Base-by-base conservation (phyloP, 2,797 vertebrate genomes). In the Mallotus villosus region DNA sequence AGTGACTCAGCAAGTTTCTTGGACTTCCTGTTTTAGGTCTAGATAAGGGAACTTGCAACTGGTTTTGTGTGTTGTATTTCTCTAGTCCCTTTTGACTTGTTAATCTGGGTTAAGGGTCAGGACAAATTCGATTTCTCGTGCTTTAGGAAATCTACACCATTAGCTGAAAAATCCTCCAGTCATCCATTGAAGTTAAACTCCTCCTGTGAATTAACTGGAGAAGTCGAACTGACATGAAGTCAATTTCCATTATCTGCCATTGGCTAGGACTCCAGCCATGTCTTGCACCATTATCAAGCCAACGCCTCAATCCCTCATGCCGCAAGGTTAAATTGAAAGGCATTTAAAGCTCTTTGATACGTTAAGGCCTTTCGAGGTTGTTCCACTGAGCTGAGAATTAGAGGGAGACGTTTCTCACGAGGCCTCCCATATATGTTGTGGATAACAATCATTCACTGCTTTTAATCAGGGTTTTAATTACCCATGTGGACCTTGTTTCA, bases 291-390 rank as follows among this genome's bases (percentile, higher is more conserved):
- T 78, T 82, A 80, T 78, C 77, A 78, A 74, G 77, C 73, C 78
- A 72, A 72, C 74, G 21, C 80, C 70, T 79, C 72, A 87, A 74
- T 85, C 78, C 64, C 73, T 57, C 67, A 21, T 46, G 72, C 77
- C 60, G 81, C 72, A 79, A 81, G 85, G 85, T 90, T 92, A 82
- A 90, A 87, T 87, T 80, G 62, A 70, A 78, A 79, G 78, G 82
- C 80, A 77, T 88, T 84, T 71, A 64, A 73, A 60, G 25, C 78
- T 75, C 73, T 85, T 83, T 82, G 76, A 86, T 85, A 72, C 74
- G 82, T 74, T 55, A 82, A 74, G 80, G 71, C 76, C 78, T 85
- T 63, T 80, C 41, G 69, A 73, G 73, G 64, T 71, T 68, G 70
- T 74, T 85, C 72, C 75, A 72, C 76, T 85, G 81, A 84, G 75